A percentile compares a stretch with the other conserved stretches of the same genome.
Evolutionary conservation across 1,140 invertebrate species (phyloP).

Genomic region (Drosophila sechellia): DNA sequence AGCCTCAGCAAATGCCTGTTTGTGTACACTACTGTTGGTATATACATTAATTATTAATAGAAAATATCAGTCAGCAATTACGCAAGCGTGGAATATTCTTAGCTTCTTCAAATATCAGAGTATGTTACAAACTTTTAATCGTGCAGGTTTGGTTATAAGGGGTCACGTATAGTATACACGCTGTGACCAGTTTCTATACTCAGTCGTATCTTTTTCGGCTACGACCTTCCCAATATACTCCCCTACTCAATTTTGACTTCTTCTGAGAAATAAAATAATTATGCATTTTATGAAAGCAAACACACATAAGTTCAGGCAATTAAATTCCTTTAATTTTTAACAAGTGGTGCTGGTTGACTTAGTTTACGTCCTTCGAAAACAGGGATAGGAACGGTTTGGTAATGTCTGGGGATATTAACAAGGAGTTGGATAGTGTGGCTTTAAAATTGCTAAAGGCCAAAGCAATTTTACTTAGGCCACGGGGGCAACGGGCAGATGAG

Average conservation of each 20-base stretch:
- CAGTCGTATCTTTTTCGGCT: too few species aligned
- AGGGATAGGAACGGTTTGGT: conserved; percentile 19
- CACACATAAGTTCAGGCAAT: conserved; percentile 16
- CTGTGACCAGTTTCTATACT: not conserved
- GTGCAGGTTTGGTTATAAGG: not conserved
- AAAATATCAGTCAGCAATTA: conserved; percentile 39
- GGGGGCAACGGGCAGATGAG: conserved; percentile 86
- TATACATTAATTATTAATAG: conserved; percentile 32
- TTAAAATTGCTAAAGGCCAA: not conserved
- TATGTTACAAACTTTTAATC: not conserved
- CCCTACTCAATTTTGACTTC: too few species aligned
- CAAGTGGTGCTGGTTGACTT: conserved; percentile 28
- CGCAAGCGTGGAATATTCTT: conserved; percentile 2
- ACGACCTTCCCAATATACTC: too few species aligned
- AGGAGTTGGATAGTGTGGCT: conserved; percentile 1
- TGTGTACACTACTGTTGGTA: conserved; percentile 6
- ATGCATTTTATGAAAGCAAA: not conserved
- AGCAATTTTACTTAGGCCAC: conserved; percentile 24
- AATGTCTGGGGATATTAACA: conserved; percentile 9
- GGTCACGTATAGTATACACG: too few species aligned
- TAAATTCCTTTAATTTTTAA: conserved; percentile 41
- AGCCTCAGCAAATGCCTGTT: not conserved
- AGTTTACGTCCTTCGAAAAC: conserved; percentile 18
- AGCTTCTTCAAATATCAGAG: conserved; percentile 1
- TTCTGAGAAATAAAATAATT: not conserved